phyloP scores from a whole-genome alignment of 1,140 invertebrate species.

The Microplitis demolitor region DNA sequence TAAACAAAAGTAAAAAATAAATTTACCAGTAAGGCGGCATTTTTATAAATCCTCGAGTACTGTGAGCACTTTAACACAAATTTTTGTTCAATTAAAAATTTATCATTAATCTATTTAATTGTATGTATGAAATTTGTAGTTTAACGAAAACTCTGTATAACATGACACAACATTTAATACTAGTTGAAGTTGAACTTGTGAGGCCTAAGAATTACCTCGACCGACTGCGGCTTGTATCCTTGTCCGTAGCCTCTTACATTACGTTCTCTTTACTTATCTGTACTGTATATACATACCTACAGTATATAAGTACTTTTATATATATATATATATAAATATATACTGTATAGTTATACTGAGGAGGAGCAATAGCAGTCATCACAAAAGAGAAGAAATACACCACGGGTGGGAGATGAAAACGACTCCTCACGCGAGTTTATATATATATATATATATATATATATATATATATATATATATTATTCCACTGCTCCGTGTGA shows the following conservation, averaged over 20 bases:
- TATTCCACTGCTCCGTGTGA: constrained; percentile 7
- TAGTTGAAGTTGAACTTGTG: constrained; percentile 3
- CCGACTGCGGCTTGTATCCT: constrained; percentile 20
- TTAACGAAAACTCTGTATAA: neutral
- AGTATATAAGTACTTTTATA: too few relatives aligned
- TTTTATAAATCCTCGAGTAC: constrained; percentile 37
- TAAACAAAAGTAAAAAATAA: constrained; percentile 3
- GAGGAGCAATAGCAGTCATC: neutral
- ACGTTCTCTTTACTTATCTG: too few relatives aligned
- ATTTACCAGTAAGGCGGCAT: constrained; percentile 60
- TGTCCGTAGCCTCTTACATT: constrained; percentile 9
- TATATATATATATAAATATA: too few relatives aligned
- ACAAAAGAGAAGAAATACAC: neutral
- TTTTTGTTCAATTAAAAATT: neutral
- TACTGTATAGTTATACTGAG: too few relatives aligned
- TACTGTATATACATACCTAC: too few relatives aligned
- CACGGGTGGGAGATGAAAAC: constrained; percentile 15
- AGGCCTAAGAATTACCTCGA: constrained; percentile 19
- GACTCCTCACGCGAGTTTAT: neutral
- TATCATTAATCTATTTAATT: neutral
- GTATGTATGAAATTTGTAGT: neutral
- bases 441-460: too few relatives aligned
- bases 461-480: too few relatives aligned
- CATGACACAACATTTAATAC: neutral
- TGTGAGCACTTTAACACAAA: neutral